Conservation (phyloP, 2,888 invertebrate species). For the Dicycla oo region DNA sequence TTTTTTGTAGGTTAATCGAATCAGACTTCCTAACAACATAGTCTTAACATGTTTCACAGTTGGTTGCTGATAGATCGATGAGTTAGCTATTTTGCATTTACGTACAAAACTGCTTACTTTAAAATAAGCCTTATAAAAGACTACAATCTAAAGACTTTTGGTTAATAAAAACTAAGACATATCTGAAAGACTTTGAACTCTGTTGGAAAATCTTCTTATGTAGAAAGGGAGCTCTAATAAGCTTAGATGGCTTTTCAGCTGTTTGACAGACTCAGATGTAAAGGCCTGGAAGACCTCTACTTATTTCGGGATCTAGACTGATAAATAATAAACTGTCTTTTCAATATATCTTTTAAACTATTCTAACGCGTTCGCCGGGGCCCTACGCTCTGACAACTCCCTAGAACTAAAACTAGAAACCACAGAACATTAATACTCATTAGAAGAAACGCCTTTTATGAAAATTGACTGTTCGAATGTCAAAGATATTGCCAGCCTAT, state of each 20-base stretch:
- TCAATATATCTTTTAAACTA: no score
- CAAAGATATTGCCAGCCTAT: no score
- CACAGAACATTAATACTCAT: no score
- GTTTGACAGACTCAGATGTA: not conserved
- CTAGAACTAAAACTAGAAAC: no score
- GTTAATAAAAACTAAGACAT: not conserved
- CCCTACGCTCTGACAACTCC: no score
- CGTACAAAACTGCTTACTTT: not conserved
- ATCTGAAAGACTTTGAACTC: not conserved
- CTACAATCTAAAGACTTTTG: not conserved
- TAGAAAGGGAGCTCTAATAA: not conserved
- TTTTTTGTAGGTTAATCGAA: constrained; percentile 69
- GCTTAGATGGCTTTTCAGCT: not conserved
- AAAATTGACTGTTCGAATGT: no score
- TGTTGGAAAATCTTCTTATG: not conserved
- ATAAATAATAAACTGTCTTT: no score
- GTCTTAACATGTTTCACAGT: constrained; percentile 29
- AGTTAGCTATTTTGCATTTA: constrained; percentile 1
- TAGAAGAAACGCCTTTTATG: no score
- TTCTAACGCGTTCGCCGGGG: no score
- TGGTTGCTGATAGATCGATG: constrained; percentile 19
- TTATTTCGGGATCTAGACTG: no score
- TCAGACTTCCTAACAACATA: constrained; percentile 51
- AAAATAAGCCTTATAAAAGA: not conserved
- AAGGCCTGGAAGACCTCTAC: no score